phyloP scores from a whole-genome alignment of 2,888 invertebrate species.

The Agriopis leucophaearia region DNA sequence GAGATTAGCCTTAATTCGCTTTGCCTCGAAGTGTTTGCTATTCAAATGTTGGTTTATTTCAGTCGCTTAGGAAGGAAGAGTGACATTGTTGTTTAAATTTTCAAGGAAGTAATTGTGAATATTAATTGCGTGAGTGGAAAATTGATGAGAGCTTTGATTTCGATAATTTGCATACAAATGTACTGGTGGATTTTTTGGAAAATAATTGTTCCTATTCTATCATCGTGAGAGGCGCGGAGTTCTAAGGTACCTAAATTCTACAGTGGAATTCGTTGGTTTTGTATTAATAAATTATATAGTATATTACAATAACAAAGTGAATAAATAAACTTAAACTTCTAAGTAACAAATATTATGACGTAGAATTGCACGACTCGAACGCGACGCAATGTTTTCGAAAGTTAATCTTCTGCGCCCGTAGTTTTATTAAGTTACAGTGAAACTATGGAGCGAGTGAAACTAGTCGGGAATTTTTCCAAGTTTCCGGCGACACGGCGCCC shows the following conservation, averaged over 20 bases:
- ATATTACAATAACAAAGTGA: constrained; percentile 15
- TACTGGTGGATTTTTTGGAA: neutral
- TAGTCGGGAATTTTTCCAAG: constrained; percentile 78
- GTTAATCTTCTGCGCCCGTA: constrained; percentile 67
- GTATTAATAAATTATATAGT: neutral
- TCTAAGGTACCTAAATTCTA: too few relatives aligned
- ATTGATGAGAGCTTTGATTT: neutral
- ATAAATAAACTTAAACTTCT: constrained; percentile 31
- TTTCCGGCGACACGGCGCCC: constrained; percentile 59
- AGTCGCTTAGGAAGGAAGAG: constrained; percentile 14
- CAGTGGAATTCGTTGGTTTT: too few relatives aligned
- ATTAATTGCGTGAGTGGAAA: neutral
- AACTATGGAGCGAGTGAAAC: constrained; percentile 66
- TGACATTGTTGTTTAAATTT: neutral
- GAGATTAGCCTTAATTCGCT: constrained; percentile 60
- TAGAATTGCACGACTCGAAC: constrained; percentile 51
- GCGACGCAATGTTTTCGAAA: constrained; percentile 66
- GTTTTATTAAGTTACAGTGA: constrained; percentile 80
- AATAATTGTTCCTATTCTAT: too few relatives aligned
- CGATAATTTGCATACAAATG: neutral
- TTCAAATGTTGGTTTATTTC: constrained; percentile 48
- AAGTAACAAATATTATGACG: constrained; percentile 51
- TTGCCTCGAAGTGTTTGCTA: constrained; percentile 49
- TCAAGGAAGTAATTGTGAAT: too few relatives aligned
- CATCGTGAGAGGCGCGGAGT: too few relatives aligned